Percentiles rank a stretch among this genome's conserved stretches.
phyloP scores from a whole-genome alignment of 1,140 invertebrate genomes.

The Philaenus spumarius region DNA sequence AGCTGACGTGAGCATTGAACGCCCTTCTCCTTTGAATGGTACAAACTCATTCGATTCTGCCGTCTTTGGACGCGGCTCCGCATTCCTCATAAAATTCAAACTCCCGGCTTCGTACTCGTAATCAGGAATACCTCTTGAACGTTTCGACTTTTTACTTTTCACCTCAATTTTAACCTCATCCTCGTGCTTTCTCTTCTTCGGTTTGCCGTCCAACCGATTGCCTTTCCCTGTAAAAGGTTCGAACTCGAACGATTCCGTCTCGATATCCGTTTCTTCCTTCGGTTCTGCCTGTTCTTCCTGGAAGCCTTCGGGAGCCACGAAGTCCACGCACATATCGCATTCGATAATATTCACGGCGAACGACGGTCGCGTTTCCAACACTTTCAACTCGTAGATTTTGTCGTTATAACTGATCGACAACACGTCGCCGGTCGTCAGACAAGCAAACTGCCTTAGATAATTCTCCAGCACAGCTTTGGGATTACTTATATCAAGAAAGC shows the following conservation, averaged over 20 bases:
- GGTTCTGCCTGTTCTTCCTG: not conserved
- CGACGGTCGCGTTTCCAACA: not conserved
- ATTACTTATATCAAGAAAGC: slow-evolving; percentile 2
- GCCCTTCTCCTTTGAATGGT: no score
- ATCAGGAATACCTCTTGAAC: no score
- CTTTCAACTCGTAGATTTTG: slow-evolving; percentile 3
- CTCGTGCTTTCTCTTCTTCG: not conserved
- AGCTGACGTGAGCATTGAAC: no score
- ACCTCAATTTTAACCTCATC: no score
- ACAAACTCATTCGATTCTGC: no score
- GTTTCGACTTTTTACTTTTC: no score
- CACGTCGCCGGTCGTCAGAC: slow-evolving; percentile 1
- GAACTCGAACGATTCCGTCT: not conserved
- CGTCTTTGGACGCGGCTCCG: no score
- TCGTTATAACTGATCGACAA: not conserved
- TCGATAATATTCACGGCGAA: not conserved
- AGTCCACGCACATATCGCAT: slow-evolving; percentile 2
- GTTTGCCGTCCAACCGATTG: not conserved
- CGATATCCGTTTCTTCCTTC: not conserved
- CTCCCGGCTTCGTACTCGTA: no score
- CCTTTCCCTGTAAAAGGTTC: not conserved
- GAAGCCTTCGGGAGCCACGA: not conserved
- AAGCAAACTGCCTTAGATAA: not conserved
- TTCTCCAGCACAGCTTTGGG: not conserved
- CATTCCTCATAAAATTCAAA: no score